Evolutionary conservation across 1,140 invertebrate genomes (phyloP).

Genomic region (Saccostrea glomerata): DNA sequence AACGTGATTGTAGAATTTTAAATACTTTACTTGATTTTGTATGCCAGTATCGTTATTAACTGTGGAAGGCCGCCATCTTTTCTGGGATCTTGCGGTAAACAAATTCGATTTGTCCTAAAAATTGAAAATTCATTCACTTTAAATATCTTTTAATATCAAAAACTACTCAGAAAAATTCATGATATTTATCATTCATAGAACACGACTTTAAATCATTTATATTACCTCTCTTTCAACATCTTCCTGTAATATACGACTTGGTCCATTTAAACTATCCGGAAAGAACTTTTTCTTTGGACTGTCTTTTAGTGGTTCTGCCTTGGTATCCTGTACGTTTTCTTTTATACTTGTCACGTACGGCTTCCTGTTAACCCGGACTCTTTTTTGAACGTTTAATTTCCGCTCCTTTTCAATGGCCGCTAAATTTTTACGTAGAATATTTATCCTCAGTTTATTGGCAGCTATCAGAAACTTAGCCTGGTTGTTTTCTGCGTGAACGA

Average conservation of each 20-base stretch:
- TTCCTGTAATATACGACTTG: constrained; percentile 12
- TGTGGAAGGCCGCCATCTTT: constrained; percentile 9
- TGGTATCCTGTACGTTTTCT: neutral
- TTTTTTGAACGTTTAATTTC: constrained; percentile 32
- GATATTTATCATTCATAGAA: no score
- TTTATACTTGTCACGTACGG: neutral
- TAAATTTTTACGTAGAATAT: constrained; percentile 56
- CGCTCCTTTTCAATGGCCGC: constrained; percentile 50
- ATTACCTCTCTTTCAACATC: constrained; percentile 28
- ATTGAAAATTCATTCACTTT: neutral
- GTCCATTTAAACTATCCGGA: neutral
- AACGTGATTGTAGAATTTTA: neutral
- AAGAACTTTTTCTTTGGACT: constrained; percentile 20
- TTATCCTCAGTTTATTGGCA: constrained; percentile 65
- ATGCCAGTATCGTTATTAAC: neutral
- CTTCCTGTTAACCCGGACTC: constrained; percentile 26
- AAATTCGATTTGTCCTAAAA: neutral
- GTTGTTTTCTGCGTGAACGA: constrained; percentile 69
- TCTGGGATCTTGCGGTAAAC: constrained; percentile 10
- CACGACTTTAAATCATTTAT: neutral
- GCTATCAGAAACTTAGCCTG: constrained; percentile 66
- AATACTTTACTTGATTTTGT: neutral
- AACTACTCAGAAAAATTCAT: no score
- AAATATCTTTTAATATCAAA: no score
- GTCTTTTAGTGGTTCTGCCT: constrained; percentile 25